Evolutionary conservation across 2,113 vertebrate genomes (phyloP).

Genomic region (Pedionomus torquatus): DNA sequence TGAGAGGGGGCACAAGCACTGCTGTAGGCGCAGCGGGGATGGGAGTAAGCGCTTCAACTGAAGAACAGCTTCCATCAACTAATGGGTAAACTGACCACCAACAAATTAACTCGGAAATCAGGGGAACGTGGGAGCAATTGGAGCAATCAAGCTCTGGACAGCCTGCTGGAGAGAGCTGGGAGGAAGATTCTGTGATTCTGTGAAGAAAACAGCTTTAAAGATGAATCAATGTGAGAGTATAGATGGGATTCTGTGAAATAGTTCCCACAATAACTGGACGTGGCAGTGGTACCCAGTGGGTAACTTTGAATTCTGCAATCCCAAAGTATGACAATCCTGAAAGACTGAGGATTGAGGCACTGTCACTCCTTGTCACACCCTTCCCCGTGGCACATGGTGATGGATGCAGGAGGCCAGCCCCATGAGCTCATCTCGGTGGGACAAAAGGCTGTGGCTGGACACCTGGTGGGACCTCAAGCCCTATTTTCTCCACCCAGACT

Average conservation of each 20-base stretch:
- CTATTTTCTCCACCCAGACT: neutral
- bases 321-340: neutral
- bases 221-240: rapidly evolving
- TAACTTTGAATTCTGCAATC: neutral
- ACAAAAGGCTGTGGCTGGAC: neutral
- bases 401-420: neutral
- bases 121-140: neutral
- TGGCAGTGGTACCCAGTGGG: neutral
- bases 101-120: neutral
- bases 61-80: neutral
- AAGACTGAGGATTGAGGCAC: neutral
- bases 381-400: rapidly evolving
- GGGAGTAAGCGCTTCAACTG: neutral
- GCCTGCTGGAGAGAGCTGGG: neutral
- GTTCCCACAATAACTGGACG: neutral
- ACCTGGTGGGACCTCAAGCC: neutral
- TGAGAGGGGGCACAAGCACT: neutral
- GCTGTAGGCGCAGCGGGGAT: neutral
- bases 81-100: neutral
- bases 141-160: neutral
- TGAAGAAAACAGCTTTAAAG: neutral
- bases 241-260: neutral
- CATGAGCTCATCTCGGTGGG: rapidly evolving
- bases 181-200: too few species aligned
- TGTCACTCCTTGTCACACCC: neutral